Evolutionary conservation across 2,797 vertebrate species (phyloP), one percentile per base, ranked within the genome.

Genomic region (Notolabrus celidotus): DNA sequence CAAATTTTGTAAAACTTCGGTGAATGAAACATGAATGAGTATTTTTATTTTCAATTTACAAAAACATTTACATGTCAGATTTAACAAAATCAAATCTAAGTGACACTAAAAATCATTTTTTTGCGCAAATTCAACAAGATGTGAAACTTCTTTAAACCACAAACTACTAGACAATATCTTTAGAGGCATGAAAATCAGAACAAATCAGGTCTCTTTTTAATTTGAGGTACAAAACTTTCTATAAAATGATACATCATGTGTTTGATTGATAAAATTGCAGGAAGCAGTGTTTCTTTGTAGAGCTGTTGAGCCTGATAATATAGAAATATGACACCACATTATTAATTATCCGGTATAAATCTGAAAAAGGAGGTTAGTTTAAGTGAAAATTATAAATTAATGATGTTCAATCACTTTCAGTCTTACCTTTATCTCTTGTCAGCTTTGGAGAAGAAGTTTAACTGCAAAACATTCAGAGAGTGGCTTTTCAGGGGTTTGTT

Each of bases 351-450:
- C 49, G 41, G 6, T 25, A 23, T 7, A 33, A 20, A 56, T 41
- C 1, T 12, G 1, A 59, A 36, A 27, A 17, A 27, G 31, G 29
- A 31, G 29, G 29, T 31, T n/a, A n/a, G n/a, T n/a, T n/a, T n/a
- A n/a, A n/a, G n/a, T n/a, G n/a, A n/a, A n/a, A n/a, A n/a, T n/a
- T n/a, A 31, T 31, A 31, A 31, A 31, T 31, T 29, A 31, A 31
- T 31, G 31, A 27, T 31, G 1, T 8, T 31, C 31, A 10, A 43
- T n/a, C 3, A 7, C 17, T n/a, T 52, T 33, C 0, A 45, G 10
- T 20, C 45, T 65, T 45, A 80, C 73, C 58, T 88, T 94, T 67
- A 92, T 14, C 14, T 62, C 72, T 92, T 94, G 39, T 92, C 85
- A 39, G 77, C 67, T 80, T 86, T 93, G 62, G 80, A 70, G 27